Base-by-base conservation (phyloP, 2,113 vertebrate species). In the Pycnonotus jocosus region DNA sequence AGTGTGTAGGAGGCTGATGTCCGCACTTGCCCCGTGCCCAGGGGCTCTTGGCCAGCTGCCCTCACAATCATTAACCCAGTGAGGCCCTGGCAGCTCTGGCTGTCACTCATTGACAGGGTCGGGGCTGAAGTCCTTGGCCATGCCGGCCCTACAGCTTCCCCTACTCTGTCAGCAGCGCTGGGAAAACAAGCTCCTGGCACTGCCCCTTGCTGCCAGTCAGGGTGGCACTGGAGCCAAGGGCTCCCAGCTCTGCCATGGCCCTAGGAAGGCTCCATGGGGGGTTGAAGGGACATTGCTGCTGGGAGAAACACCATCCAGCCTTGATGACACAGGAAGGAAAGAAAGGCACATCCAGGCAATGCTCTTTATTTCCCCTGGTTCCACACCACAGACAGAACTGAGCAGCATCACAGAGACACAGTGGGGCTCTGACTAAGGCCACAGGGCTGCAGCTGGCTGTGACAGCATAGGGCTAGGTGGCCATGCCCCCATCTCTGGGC, bases 81-180 rank as follows among this genome's bases (percentile, higher is more conserved):
- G 86, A 88, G 88, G 83, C 91, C 48, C 94, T 95, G 94, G 93
- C 91, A 95, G 94, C 73, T 69, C 80, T 8, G 14, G 66, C 54
- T 73, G 84, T 97, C 96, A 97, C 80, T 97, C 76, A 97, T 97
- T 97, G 92, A 97, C 96, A 94, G 90, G 77, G 28, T 74, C 1
- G 28, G 71, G 91, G 92, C 95, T 96, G 96, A 97, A 96, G 94
- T 97, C 96, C 94, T 95, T n/a, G 58, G 81, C 28, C 11, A 0
- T 93, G 69, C 33, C 2, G 38, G 84, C 62, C 73, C 58, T 11
- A 2, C 45, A 91, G 73, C 62, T 56, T 87, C 73, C 45, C 73
- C n/a, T 35, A 31, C 50, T 48, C 23, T 6, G 30, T 37, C 84
- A 87, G 54, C 2, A 1, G 54, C 54, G 82, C 68, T 0, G 4